Evolutionary conservation across 1,140 invertebrate genomes (phyloP), one percentile per base, ranked within the genome.

Genomic region (Caenorhabditis briggsae): DNA sequence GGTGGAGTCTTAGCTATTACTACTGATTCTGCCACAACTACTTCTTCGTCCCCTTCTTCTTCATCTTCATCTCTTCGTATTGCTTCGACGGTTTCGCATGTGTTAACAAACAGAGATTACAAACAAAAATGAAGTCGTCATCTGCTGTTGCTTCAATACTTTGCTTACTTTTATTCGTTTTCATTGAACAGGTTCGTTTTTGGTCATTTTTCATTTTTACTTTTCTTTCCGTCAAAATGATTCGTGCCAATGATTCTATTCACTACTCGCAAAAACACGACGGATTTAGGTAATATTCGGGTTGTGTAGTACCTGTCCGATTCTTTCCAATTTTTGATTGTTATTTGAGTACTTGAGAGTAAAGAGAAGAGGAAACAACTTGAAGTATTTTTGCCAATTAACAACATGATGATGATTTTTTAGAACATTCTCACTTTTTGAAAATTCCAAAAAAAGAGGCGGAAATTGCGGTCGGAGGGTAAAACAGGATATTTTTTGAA

Each of bases 121-220:
- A 78, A 50, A 50, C 46, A 78, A 50, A 78, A 11, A 78, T 50
- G 46, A 53, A 78, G 70, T 20, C 18, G 9, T 50, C n/a, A n/a
- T n/a, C 65, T 48, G n/a, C 8, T 78, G 11, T n/a, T 25, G 33
- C 33, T 33, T 33, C 33, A 33, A 50, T 78, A 50, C 70, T 78
- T 43, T 50, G 43, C 70, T 2, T 78, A 70, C 43, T 78, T 50
- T 46, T 70, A 46, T 16, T 70, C 64, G 7, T 70, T 46, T 50
- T 43, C n/a, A 53, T 78, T 33, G 46, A 78, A 78, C 70, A 78
- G 70, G 70, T 78, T 78, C 70, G 70, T 78, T 78, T 78, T 41
- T 12, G 11, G 9, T 20, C 41, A 2, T 8, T 50, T 33, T 78
- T 20, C 46, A 12, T 46, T 25, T 46, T 53, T 14, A 25, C 33